Base-by-base conservation (phyloP, 2,888 invertebrate species). In the Eutolmus rufibarbis region DNA sequence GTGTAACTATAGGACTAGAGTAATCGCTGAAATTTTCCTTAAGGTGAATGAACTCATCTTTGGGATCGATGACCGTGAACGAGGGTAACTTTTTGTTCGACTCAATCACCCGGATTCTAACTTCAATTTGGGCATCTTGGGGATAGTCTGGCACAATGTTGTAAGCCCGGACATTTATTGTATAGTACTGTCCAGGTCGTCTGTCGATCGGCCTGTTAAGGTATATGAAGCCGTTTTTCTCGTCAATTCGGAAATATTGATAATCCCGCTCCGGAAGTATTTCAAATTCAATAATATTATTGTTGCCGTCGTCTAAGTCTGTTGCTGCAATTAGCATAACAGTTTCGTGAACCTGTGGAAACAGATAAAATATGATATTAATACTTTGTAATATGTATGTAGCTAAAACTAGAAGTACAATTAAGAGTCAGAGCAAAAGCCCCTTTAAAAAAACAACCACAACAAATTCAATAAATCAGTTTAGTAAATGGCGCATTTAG, bases 271-370 rank as follows among this genome's bases (percentile, higher is more conserved):
- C 93, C 79, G 92, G 90, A 79, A 92, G 91, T 43, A 91, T 91
- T 89, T 91, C 91, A 89, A 98, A 98, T 89, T 95, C 94, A 14
- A 98, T 95, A 90, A 96, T 95, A 88, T 98, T 97, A 93, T 99
- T 99, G 91, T 96, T 95, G 16, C 98, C 97, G 91, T 97, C 97
- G 91, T 98, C 98, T 89, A 97, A 96, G 92, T 98, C 98, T 43
- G 97, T 97, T 19, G 98, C 98, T 88, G 98, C 97, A 91, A 98
- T 96, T 91, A 97, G 94, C 96, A 97, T 97, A 89, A 98, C 97
- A 91, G 96, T 96, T 87, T 91, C 91, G 89, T 92, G 91, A 89
- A 92, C 90, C 92, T 92, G 90, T 37, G 77, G 81, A 76, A 77
- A 88, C 86, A 88, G 12, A 14, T 2, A 81, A 86, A 37, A 86